Percentiles rank a stretch among this genome's conserved stretches.
phyloP scores from a whole-genome alignment of 1,140 invertebrate genomes.

The Heliconius eleuchia region DNA sequence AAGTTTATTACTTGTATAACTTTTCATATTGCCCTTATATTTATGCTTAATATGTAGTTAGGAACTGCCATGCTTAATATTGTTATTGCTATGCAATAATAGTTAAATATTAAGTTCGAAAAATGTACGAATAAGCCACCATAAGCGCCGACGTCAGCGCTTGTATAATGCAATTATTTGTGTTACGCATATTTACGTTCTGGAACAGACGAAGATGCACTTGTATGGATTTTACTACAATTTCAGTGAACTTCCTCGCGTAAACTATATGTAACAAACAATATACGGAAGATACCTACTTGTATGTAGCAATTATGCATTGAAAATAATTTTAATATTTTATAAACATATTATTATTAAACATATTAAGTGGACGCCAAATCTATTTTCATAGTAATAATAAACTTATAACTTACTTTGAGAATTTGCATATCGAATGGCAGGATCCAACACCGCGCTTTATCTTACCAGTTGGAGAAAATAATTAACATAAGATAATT shows the following conservation, averaged over 20 bases:
- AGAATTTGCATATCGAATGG: no score
- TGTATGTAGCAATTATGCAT: no score
- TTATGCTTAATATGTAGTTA: background rate
- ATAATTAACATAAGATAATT: no score
- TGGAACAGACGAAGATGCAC: conserved; percentile 27
- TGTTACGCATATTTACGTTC: conserved; percentile 32
- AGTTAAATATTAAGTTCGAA: background rate
- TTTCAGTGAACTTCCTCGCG: conserved; percentile 22
- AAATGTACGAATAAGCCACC: background rate
- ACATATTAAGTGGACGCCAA: no score
- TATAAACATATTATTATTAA: no score
- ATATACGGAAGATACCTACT: no score
- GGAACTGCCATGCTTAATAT: background rate
- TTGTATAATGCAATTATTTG: conserved; percentile 38
- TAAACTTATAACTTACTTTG: no score
- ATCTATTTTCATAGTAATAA: no score
- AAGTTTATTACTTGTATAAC: background rate
- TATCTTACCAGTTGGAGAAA: no score
- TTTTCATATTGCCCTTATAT: background rate
- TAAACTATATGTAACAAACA: background rate
- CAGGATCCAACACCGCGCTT: no score
- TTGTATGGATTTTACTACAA: conserved; percentile 33
- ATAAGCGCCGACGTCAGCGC: conserved; percentile 24
- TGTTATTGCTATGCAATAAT: background rate
- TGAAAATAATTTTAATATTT: no score